These are phyloP conservation scores for Amia ocellicauda DNA, from an alignment of 2,113 vertebrate genomes.

Conservation along the genomic window DNA sequence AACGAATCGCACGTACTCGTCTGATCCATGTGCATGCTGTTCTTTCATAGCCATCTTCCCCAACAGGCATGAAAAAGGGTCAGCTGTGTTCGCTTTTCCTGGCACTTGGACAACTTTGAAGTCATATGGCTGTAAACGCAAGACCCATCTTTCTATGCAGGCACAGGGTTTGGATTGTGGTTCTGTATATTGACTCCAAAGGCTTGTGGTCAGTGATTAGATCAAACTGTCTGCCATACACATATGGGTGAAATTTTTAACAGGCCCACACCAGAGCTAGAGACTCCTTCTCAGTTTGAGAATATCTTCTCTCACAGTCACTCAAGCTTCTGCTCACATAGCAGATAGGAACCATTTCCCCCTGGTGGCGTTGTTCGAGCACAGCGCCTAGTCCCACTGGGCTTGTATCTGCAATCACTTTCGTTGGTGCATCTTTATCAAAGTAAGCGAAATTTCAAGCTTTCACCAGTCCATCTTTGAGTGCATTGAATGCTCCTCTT, in stretches of 20 bases:
- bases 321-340: slow-evolving; percentile 20
- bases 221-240: slow-evolving; percentile 33
- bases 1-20: slow-evolving; percentile 29
- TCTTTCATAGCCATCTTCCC: slow-evolving; percentile 2
- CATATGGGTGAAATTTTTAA: slow-evolving; percentile 32
- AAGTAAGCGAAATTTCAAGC: slow-evolving; percentile 25
- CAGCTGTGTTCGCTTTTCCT: slow-evolving; percentile 22
- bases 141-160: slow-evolving; percentile 19
- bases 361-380: slow-evolving; percentile 11
- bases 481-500: slow-evolving; percentile 15
- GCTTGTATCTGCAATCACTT: slow-evolving; percentile 22
- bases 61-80: slow-evolving; percentile 17
- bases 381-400: slow-evolving; percentile 21
- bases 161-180: slow-evolving; percentile 19
- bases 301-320: slow-evolving; percentile 23
- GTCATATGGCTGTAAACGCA: slow-evolving; percentile 24
- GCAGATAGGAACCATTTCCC: slow-evolving; percentile 12
- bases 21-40: slow-evolving; percentile 19
- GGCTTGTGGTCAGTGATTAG: slow-evolving; percentile 34
- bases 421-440: slow-evolving; percentile 24
- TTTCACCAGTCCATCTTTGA: slow-evolving; percentile 15
- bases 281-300: slow-evolving; percentile 16
- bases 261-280: slow-evolving; percentile 28
- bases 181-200: slow-evolving; percentile 23
- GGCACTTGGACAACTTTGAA: slow-evolving; percentile 17